These are phyloP conservation scores for Hylaeus anthracinus DNA, from an alignment of 1,140 invertebrate genomes.

Conservation along the genomic window DNA sequence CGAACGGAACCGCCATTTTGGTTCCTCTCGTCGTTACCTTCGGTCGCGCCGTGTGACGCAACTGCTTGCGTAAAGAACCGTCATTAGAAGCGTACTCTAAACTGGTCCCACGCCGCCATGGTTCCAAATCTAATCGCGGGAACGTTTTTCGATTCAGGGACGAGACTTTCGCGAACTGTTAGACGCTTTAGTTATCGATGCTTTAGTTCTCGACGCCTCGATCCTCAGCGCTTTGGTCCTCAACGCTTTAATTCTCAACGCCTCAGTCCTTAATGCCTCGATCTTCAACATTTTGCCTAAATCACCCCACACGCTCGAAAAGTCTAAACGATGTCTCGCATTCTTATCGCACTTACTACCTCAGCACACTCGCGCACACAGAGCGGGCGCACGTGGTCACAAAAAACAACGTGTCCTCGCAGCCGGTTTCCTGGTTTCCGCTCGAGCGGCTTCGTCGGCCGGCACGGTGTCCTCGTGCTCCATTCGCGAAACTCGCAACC, in stretches of 20 bases:
- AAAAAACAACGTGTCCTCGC: constrained; percentile 63
- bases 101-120: neutral
- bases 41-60: constrained; percentile 59
- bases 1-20: constrained; percentile 71
- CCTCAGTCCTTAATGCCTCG: no score
- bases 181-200: no score
- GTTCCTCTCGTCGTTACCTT: constrained; percentile 47
- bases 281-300: no score
- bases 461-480: constrained; percentile 67
- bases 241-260: no score
- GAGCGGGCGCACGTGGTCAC: constrained; percentile 14
- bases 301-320: no score
- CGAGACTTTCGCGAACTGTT: constrained; percentile 3
- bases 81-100: constrained; percentile 51
- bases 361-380: neutral
- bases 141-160: constrained; percentile 27
- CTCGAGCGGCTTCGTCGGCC: constrained; percentile 68
- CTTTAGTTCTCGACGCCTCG: no score
- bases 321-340: no score
- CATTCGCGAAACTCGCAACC: constrained; percentile 56
- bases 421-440: constrained; percentile 74
- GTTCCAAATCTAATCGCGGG: neutral
- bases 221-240: no score
- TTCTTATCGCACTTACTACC: no score
- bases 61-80: constrained; percentile 62